Evolutionary conservation across 1,140 invertebrate species (phyloP), one percentile per base, ranked within the genome.

Genomic region (Diploscapter pachys): DNA sequence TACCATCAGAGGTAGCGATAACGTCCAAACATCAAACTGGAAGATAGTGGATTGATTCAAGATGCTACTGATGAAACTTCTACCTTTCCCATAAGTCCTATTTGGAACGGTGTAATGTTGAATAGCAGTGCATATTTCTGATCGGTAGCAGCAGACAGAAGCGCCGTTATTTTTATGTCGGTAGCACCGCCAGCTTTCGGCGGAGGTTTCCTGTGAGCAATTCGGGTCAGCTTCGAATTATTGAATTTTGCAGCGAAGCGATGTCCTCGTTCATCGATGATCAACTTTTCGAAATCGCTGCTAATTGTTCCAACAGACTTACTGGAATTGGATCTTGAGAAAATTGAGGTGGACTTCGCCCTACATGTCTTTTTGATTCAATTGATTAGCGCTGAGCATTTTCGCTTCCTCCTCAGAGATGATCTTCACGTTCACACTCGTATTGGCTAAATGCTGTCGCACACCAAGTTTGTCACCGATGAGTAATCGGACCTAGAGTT

Each of bases 71-170:
- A 70, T 5, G 13, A 13, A 75, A 52, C 65, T 13, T 31, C 31
- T 65, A 61, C 75, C 63, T 85, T 85, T 9, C 83, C 83, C 72
- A 85, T 68, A 78, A 85, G 85, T 5, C 84, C 84, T 9, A 85
- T 77, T 63, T 85, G 83, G 63, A 85, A 85, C 6, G 84, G 82
- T 9, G 81, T 85, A 66, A 85, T 85, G 74, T 85, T 84, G 62
- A 85, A 85, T 0, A 85, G 78, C 4, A 85, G 75, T 49, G 83
- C 83, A 66, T 85, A 85, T 72, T 85, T 85, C 73, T 85, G 83
- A 75, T 85, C 83, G n/a, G 83, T 85, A 4, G 83, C 83, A 6
- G 83, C 85, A 52, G 82, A 74, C 77, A 81, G 59, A 62, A 73
- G 13, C 59, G 50, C 64, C 80, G 69, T 65, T 75, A 50, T 76